Percentiles rank a stretch among this genome's conserved stretches.
Conservation (phyloP, 1,140 invertebrate genomes). For the Manduca sexta region DNA sequence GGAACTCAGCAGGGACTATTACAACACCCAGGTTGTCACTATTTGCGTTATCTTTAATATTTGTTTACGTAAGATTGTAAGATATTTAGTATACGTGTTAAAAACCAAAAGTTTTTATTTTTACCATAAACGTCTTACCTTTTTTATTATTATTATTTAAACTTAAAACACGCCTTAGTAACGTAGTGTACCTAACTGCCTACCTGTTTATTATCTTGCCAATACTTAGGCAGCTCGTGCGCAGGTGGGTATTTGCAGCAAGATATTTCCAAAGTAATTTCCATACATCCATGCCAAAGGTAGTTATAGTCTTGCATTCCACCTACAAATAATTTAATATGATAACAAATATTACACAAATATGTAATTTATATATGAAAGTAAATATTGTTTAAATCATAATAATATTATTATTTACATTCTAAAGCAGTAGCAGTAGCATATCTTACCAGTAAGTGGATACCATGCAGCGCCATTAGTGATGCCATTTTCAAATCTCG, state of each 20-base stretch:
- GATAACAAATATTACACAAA: no score
- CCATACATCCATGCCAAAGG: conserved; percentile 98
- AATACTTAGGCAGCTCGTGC: conserved; percentile 90
- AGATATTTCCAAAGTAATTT: conserved; percentile 97
- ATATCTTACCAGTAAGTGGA: conserved; percentile 82
- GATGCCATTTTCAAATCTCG: conserved; percentile 88
- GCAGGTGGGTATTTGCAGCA: conserved; percentile 96
- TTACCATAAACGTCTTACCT: not conserved
- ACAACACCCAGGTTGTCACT: no score
- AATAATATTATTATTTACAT: no score
- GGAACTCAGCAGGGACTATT: conserved; percentile 36
- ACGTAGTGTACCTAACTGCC: not conserved
- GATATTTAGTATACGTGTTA: no score
- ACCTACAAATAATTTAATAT: conserved; percentile 32
- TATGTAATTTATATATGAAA: no score
- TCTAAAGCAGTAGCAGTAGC: no score
- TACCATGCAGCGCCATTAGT: conserved; percentile 96
- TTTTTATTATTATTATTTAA: not conserved
- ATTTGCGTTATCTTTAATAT: not conserved
- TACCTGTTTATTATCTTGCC: conserved; percentile 95
- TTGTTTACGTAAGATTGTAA: not conserved
- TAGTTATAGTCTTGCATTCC: conserved; percentile 99
- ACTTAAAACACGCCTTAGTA: not conserved
- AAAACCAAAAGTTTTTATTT: not conserved
- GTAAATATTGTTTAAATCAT: no score